Base-by-base conservation (phyloP, 1,140 invertebrate genomes). In the Campoletis sonorensis region DNA sequence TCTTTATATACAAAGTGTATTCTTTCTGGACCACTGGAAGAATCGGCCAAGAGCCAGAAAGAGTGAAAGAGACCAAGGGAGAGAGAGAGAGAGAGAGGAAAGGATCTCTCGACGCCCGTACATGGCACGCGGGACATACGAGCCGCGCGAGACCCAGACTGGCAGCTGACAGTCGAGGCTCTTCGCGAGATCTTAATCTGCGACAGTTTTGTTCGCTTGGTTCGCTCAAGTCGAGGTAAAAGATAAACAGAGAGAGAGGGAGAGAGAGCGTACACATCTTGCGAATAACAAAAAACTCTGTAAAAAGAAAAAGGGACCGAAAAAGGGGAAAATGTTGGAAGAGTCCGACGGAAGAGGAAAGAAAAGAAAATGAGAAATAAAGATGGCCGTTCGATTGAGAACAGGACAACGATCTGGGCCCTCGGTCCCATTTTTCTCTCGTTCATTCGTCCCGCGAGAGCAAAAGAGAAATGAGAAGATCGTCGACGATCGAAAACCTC, bases 181-280 rank as follows among this genome's bases (percentile, higher is more conserved):
- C 30, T 70, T 70, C 30, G 67, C 82, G 82, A 54, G 84, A 84
- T 84, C 84, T 84, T 84, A 84, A 84, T 84, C 84, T 84, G 81
- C 78, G 71, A 67, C 78, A 82, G 81, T 79, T 82, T 78, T 82
- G 76, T 82, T 83, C 82, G 75, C 79, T 70, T 64, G 77, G 77
- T 73, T 70, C 73, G 45, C 73, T 67, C 79, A 26, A 58, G 76
- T 49, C 64, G 72, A 76, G 79, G 76, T 49, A 45, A 72, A 82
- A 81, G 80, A 86, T 81, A 81, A 82, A 64, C 83, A 85, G 79
- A 77, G 68, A 78, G 64, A 79, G 76, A 79, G 79, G 73, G 49
- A 75, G 64, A 54, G 68, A 58, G 80, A 86, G 82, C 86, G 85
- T 72, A 18, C n/a, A 54, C 11, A 64, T 26, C 23, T 26, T 26